These are phyloP conservation scores for Oceanodroma leucorhoa DNA, from an alignment of 2,797 vertebrate species.

Conservation along the genomic window DNA sequence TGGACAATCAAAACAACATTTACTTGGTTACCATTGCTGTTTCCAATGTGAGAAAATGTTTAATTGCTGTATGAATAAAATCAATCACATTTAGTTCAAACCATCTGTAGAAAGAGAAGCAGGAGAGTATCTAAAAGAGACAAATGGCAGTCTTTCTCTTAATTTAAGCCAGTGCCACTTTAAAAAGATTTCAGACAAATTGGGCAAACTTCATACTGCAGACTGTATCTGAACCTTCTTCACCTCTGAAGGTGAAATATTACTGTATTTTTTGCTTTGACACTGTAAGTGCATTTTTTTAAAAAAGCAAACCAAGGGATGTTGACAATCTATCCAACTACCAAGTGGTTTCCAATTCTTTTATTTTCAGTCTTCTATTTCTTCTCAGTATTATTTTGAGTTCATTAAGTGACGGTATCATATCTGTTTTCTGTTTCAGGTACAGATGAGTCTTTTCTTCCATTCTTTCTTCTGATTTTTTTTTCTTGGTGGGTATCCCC, in stretches of 20 bases:
- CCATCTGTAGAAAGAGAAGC: background rate
- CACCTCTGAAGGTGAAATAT: background rate
- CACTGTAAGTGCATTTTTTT: background rate
- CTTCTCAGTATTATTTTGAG: background rate
- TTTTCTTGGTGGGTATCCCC: background rate
- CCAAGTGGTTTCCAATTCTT: background rate
- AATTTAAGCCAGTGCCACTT: background rate
- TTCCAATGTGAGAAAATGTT: background rate
- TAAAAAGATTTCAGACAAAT: background rate
- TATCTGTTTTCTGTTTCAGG: background rate
- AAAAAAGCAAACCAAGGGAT: background rate
- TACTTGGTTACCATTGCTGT: background rate
- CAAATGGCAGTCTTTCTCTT: background rate
- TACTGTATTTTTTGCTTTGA: background rate
- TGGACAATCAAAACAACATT: background rate
- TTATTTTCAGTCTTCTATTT: background rate
- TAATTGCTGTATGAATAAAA: background rate
- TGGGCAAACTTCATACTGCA: background rate
- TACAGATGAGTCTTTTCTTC: background rate
- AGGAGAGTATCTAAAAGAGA: background rate
- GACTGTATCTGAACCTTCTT: background rate
- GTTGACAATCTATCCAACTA: background rate
- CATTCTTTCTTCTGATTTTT: background rate
- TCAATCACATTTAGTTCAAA: background rate
- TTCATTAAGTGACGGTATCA: background rate